phyloP scores from a whole-genome alignment of 1,140 invertebrate genomes.

The Aphaenogaster ashmeadi region DNA sequence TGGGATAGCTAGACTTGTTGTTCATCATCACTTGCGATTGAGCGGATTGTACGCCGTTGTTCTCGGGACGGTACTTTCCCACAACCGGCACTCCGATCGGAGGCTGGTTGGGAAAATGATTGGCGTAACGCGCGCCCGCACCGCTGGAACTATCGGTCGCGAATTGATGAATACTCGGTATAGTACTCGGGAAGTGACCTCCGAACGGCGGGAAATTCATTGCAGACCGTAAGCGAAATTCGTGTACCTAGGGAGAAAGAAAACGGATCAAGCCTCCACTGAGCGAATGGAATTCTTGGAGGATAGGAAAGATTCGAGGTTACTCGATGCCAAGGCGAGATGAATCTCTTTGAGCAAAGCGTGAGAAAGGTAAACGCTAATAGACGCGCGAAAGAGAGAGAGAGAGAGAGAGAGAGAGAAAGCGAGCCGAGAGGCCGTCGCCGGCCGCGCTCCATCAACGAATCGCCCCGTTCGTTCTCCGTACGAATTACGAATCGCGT shows the following conservation, averaged over 20 bases:
- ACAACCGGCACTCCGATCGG: conserved; percentile 86
- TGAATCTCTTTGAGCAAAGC: background rate
- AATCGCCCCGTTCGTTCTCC: background rate
- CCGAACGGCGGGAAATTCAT: conserved; percentile 91
- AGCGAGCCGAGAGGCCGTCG: conserved; percentile 13
- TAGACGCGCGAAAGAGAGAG: background rate
- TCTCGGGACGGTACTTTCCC: conserved; percentile 86
- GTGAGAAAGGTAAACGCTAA: background rate
- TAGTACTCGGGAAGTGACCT: conserved; percentile 89
- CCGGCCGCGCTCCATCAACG: background rate
- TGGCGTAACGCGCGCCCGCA: conserved; percentile 85
- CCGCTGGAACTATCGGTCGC: conserved; percentile 87
- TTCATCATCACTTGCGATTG: conserved; percentile 87
- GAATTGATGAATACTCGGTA: conserved; percentile 90
- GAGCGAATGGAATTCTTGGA: background rate
- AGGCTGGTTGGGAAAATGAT: conserved; percentile 87
- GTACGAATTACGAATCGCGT: background rate
- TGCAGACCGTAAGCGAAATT: conserved; percentile 82
- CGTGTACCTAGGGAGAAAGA: conserved; percentile 79
- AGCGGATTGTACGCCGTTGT: conserved; percentile 84
- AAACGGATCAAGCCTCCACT: background rate
- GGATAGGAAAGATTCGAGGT: background rate
- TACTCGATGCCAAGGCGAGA: background rate
- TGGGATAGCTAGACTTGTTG: conserved; percentile 84
- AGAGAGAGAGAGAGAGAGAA: background rate